Conservation (phyloP, 2,797 vertebrate genomes). For the Oophaga sylvatica region DNA sequence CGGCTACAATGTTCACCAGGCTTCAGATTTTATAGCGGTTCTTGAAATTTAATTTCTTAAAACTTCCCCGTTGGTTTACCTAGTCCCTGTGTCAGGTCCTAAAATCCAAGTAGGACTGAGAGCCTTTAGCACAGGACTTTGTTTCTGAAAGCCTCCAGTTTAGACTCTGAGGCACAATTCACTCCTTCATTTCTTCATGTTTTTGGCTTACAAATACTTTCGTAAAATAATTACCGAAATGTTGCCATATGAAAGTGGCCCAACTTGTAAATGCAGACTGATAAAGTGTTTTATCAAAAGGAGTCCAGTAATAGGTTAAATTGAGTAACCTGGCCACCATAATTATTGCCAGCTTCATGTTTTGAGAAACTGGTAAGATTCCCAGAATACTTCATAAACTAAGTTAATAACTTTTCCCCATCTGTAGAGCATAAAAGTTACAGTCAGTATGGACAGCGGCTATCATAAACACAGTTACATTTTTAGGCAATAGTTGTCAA, state of each 20-base stretch:
- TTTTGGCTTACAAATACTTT: too few species aligned
- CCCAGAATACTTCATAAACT: constrained; percentile 26
- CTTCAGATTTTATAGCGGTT: too few species aligned
- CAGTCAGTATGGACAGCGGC: constrained; percentile 10
- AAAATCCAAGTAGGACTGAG: too few species aligned
- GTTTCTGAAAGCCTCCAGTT: too few species aligned
- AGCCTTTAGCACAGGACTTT: too few species aligned
- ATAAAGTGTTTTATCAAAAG: background rate
- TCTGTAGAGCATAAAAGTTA: constrained; percentile 17
- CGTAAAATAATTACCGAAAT: background rate
- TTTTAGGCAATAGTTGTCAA: constrained; percentile 19
- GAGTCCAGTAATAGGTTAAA: constrained; percentile 11
- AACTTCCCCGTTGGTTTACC: too few species aligned
- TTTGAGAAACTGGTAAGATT: constrained; percentile 22
- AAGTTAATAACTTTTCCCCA: constrained; percentile 25
- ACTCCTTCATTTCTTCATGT: too few species aligned
- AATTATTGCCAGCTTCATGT: constrained; percentile 10
- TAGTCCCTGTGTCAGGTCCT: too few species aligned
- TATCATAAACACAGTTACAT: constrained; percentile 29
- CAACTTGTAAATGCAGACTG: background rate
- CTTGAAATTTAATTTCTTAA: too few species aligned
- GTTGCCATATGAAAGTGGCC: background rate
- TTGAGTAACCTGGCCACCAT: constrained; percentile 9
- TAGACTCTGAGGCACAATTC: too few species aligned
- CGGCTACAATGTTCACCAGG: too few species aligned